Base-by-base conservation (phyloP, 2,888 invertebrate species). In the Pseudanteris insignis region DNA sequence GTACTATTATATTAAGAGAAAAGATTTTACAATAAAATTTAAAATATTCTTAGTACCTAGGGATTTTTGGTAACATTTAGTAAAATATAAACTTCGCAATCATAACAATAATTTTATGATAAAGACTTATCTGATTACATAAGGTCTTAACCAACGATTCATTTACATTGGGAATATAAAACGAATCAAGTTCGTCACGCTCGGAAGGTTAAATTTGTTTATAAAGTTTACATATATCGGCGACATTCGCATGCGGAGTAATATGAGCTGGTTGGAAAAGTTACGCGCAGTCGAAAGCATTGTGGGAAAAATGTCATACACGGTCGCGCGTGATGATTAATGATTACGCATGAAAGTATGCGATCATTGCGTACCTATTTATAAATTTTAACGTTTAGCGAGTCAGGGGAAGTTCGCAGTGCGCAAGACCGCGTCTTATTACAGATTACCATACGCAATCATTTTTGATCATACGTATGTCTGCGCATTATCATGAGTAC, bases 351-450 rank as follows among this genome's bases (percentile, higher is more conserved):
- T 40, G 50, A 58, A 58, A 58, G 58, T 50, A 24, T 30, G 40
- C 40, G 58, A 51, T 46, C 33, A 29, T 3, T 15, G 25, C 14
- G 15, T 9, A 38, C 44, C 46, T 51, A 51, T 44, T 50, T 58
- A 51, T 58, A 58, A 38, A 58, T 51, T 58, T 58, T 43, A 51
- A n/a, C 50, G 40, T 51, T 58, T 58, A 44, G 25, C 46, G 37
- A 34, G n/a, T 34, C 33, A 13, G 25, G 40, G 38, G 37, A n/a
- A 55, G 30, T 15, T 33, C 41, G 58, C 37, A 43, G 47, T 33
- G 46, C 14, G 26, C 33, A 21, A 34, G 24, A 40, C 34, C 11
- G 10, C 37, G 57, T 10, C 26, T 58, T 50, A 58, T 58, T 58
- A 58, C 21, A 28, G 44, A 58, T 50, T 58, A 58, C 28, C 57